These are phyloP conservation scores for Cremastinae sp. DNA, from an alignment of 2,888 invertebrate genomes.

Conservation along the genomic window DNA sequence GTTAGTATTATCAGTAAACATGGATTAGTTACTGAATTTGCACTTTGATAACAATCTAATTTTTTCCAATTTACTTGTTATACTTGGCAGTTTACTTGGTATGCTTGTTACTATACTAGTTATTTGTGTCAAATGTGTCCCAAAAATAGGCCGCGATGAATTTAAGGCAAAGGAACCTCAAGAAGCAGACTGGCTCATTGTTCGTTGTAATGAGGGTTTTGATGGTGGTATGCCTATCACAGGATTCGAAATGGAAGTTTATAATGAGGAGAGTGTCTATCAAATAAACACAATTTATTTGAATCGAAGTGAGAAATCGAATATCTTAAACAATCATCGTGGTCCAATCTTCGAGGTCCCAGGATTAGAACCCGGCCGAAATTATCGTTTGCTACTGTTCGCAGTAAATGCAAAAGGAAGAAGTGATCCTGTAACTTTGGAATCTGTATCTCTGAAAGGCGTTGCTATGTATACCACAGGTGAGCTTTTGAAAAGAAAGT, in stretches of 20 bases:
- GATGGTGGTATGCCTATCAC: slow-evolving; percentile 93
- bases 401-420: slow-evolving; percentile 94
- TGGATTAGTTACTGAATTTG: too few species aligned
- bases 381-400: slow-evolving; percentile 89
- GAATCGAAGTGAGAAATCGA: slow-evolving; percentile 72
- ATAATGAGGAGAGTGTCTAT: slow-evolving; percentile 75
- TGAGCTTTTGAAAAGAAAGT: slow-evolving; percentile 65
- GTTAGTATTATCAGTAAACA: slow-evolving; percentile 64
- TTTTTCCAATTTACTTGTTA: too few species aligned
- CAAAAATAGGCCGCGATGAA: slow-evolving; percentile 73
- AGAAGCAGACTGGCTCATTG: slow-evolving; percentile 88
- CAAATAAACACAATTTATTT: slow-evolving; percentile 73
- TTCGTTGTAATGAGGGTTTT: slow-evolving; percentile 93
- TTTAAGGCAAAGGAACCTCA: slow-evolving; percentile 73
- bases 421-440: slow-evolving; percentile 91
- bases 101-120: slow-evolving; percentile 3
- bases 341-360: slow-evolving; percentile 85
- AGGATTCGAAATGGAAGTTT: slow-evolving; percentile 76
- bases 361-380: slow-evolving; percentile 87
- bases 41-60: too few species aligned
- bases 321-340: slow-evolving; percentile 29
- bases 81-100: not conserved
- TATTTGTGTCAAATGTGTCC: not conserved
- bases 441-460: slow-evolving; percentile 91
- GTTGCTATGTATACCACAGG: slow-evolving; percentile 85